A percentile compares a stretch with the other conserved stretches of the same genome.
Conservation (phyloP, 2,113 vertebrate genomes). For the Oncorhynchus nerka region DNA sequence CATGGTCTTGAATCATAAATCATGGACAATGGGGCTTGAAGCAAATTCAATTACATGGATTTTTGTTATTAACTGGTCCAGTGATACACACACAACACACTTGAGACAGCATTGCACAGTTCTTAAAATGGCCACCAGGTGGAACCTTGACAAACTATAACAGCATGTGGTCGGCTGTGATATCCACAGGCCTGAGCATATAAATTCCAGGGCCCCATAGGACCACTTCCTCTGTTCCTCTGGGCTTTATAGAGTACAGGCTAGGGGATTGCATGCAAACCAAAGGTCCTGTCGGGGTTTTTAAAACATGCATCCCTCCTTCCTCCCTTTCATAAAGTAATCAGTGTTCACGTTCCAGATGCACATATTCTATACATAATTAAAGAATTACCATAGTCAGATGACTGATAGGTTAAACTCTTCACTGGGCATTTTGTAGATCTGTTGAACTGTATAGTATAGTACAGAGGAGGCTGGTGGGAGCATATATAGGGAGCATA, state of each 20-base stretch:
- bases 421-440: no score
- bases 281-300: no score
- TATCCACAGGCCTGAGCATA: background rate
- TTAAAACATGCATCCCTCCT: no score
- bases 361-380: no score
- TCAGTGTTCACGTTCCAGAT: no score
- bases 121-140: constrained; percentile 33
- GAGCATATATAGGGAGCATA: no score
- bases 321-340: no score
- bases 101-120: constrained; percentile 9
- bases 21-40: background rate
- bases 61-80: background rate
- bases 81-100: background rate
- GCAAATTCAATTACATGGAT: background rate
- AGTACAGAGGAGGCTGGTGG: no score
- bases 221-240: background rate
- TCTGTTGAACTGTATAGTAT: no score
- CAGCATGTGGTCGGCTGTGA: background rate
- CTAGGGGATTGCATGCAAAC: background rate
- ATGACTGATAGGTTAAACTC: no score
- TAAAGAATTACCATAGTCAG: no score
- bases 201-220: background rate
- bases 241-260: background rate
- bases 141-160: constrained; percentile 13
- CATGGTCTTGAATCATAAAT: background rate